A percentile compares a stretch with the other conserved stretches of the same genome.
phyloP scores from a whole-genome alignment of 2,888 invertebrate genomes.

The Epicampocera succincta region DNA sequence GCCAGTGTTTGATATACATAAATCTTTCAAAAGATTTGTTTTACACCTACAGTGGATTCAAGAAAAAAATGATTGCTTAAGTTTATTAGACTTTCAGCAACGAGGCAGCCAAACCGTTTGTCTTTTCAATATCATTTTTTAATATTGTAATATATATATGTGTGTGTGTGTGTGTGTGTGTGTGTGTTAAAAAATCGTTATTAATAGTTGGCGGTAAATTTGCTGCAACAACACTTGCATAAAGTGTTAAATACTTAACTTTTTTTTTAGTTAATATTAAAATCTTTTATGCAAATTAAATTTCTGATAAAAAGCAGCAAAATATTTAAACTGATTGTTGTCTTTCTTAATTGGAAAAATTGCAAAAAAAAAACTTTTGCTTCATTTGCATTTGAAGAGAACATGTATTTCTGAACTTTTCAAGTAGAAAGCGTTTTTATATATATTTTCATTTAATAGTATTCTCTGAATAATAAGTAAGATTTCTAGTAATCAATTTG shows the following conservation, averaged over 20 bases:
- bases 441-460: no score
- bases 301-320: conserved; percentile 4
- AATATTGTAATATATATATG: no score
- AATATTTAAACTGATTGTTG: conserved; percentile 26
- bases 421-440: no score
- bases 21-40: conserved; percentile 33
- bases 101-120: conserved; percentile 1
- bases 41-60: conserved; percentile 29
- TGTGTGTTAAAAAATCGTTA: no score
- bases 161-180: background rate
- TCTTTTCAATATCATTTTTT: conserved; percentile 11
- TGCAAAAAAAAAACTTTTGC: background rate
- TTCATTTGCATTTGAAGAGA: background rate
- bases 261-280: conserved; percentile 16
- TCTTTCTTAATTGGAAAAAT: conserved; percentile 32
- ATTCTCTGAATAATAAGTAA: no score
- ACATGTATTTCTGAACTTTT: no score
- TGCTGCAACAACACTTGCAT: background rate
- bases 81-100: conserved; percentile 36
- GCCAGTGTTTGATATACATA: conserved; percentile 19
- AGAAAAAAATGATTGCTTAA: conserved; percentile 3
- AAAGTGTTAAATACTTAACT: conserved; percentile 41
- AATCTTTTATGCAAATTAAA: conserved; percentile 39
- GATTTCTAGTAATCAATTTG: no score
- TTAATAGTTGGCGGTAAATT: conserved; percentile 33